Conservation (phyloP, 2,888 invertebrate genomes). For the Phragmatobia fuliginosa region DNA sequence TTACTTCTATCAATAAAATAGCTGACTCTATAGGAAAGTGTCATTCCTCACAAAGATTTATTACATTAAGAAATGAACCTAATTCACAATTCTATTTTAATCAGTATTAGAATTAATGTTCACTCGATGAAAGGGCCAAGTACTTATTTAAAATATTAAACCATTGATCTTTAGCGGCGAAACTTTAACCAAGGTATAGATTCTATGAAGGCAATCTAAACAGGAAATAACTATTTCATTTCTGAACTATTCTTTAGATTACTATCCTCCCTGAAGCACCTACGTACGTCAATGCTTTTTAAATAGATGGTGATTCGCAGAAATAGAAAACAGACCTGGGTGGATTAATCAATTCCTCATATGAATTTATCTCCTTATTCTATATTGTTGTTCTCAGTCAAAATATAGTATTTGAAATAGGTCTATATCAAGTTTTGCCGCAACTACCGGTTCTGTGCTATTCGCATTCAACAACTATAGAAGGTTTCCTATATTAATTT, state of each 20-base stretch:
- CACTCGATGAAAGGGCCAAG: background rate
- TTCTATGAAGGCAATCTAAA: background rate
- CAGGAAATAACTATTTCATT: background rate
- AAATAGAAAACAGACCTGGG: no score
- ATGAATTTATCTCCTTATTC: no score
- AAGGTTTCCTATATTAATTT: background rate
- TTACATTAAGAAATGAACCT: constrained; percentile 37
- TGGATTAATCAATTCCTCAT: no score
- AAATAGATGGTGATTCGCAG: background rate
- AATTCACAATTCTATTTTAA: background rate
- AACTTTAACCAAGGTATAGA: background rate
- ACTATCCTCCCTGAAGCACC: background rate
- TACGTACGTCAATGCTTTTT: background rate
- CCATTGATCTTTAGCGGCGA: background rate
- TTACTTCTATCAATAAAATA: constrained; percentile 40
- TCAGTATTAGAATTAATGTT: no score
- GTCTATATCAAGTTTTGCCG: no score
- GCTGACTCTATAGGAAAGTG: constrained; percentile 43
- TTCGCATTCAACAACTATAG: background rate
- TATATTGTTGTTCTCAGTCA: no score
- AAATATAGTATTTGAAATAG: no score
- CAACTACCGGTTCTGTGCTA: no score
- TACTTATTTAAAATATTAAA: background rate
- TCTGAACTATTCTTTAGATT: background rate
- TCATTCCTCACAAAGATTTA: constrained; percentile 33